Evolutionary conservation across 2,888 invertebrate species (phyloP), one percentile per base, ranked within the genome.

Genomic region (Zaprionus obscuricornis): DNA sequence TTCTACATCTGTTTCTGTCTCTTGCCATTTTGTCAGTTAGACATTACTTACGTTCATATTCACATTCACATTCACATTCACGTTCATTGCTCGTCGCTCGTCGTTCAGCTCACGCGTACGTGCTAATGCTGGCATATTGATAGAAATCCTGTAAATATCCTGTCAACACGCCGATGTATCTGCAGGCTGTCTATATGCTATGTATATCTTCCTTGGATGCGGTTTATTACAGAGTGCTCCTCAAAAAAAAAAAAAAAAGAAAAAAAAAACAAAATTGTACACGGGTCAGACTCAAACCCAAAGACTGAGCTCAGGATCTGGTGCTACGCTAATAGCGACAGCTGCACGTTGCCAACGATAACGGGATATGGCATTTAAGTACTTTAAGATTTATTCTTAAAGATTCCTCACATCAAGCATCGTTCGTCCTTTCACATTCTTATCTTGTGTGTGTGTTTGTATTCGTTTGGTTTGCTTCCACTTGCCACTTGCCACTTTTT

Each of bases 91-190:
- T n/a, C n/a, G n/a, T n/a, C n/a, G n/a, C n/a, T n/a, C n/a, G n/a
- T 54, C 69, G 42, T 54, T 68, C 74, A 47, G 47, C 73, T 66
- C 56, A 56, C 42, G 76, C 56, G 79, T 74, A 79, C 79, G 79
- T 79, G 79, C 85, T 79, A 86, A 79, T 81, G 63, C 75, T 39
- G 71, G 49, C 58, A 82, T 86, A 82, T 86, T 81, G 79, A 81
- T 81, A 85, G 83, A 86, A 82, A 85, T 82, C 79, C 83, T 77
- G 85, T 85, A 74, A 82, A 85, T 85, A 79, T 79, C 85, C 83
- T 79, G 79, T 79, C 85, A 85, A 85, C 79, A 86, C 62, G 58
- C 69, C 49, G 75, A 18, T 39, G 20, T 51, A 39, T 39, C 55
- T 49, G 40, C 47, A 34, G 60, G 59, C 55, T 24, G 36, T 11